phyloP scores from a whole-genome alignment of 2,888 invertebrate genomes.

The Sisyra nigra region DNA sequence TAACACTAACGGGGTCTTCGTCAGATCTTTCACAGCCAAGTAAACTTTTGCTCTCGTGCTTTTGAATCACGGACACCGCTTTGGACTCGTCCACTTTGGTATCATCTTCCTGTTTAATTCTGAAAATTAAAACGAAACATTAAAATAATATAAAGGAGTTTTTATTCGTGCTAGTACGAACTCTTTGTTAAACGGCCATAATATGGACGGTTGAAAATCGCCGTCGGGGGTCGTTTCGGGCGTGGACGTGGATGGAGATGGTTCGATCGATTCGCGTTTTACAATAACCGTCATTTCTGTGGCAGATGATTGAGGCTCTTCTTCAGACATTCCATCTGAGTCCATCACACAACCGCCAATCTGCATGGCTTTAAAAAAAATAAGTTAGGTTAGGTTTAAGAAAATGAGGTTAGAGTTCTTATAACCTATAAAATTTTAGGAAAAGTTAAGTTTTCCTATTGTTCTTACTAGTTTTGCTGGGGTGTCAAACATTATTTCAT shows the following conservation, averaged over 20 bases:
- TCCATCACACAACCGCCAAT: constrained; percentile 17
- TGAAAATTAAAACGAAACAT: constrained; percentile 1
- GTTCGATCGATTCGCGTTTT: constrained; percentile 15
- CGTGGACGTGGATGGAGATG: constrained; percentile 7
- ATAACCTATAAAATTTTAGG: no score
- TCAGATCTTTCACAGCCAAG: no score
- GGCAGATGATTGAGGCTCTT: constrained; percentile 9
- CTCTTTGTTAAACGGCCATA: neutral
- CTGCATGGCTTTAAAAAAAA: constrained; percentile 15
- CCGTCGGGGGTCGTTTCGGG: no score
- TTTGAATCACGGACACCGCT: constrained; percentile 3
- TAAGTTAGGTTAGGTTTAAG: neutral
- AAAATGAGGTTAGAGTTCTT: neutral
- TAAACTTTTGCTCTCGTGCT: neutral
- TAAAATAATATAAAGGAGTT: neutral
- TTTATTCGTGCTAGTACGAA: no score
- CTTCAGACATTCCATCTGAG: constrained; percentile 8
- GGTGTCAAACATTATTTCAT: no score
- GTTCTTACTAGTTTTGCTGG: no score
- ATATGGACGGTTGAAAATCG: neutral
- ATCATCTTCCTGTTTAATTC: constrained; percentile 8
- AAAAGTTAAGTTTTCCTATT: no score
- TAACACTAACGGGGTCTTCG: no score
- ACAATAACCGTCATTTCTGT: constrained; percentile 19
- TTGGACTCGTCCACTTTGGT: constrained; percentile 5